Percentiles rank a stretch among this genome's conserved stretches.
Conservation (phyloP, 2,797 vertebrate genomes). For the Nothura maculosa region DNA sequence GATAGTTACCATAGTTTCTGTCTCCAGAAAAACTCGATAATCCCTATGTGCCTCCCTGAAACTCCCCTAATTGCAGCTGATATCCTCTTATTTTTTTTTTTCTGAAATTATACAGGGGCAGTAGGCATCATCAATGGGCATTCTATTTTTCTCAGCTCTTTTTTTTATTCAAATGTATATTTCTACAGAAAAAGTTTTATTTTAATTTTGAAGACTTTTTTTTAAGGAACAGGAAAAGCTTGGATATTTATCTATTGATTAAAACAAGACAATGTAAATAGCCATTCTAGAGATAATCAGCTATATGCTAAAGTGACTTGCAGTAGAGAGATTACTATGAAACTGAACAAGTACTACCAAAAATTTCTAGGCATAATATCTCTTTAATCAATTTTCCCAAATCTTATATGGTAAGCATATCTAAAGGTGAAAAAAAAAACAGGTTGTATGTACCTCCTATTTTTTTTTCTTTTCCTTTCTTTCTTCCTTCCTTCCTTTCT, state of each 20-base stretch:
- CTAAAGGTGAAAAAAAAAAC: not conserved
- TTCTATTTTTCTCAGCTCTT: not conserved
- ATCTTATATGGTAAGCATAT: not conserved
- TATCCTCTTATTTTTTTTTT: not conserved
- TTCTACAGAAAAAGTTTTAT: not conserved
- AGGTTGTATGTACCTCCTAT: rapidly evolving
- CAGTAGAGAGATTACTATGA: not conserved
- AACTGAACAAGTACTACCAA: not conserved
- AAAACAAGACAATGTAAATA: not conserved
- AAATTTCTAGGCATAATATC: not conserved
- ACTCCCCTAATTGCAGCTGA: not conserved
- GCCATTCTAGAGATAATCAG: not conserved
- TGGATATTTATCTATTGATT: not conserved
- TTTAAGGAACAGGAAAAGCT: not conserved
- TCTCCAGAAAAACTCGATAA: not conserved
- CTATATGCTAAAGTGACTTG: not conserved
- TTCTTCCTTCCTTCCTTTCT: not conserved
- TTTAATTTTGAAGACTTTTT: not conserved
- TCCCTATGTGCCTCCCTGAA: not conserved
- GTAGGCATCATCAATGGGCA: not conserved
- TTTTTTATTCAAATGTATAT: not conserved
- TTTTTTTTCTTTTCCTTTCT: no score
- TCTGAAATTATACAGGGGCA: not conserved
- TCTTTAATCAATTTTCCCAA: not conserved
- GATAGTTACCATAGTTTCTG: not conserved